Evolutionary conservation across 2,113 vertebrate species (phyloP).

Genomic region (Dasypus novemcinctus): DNA sequence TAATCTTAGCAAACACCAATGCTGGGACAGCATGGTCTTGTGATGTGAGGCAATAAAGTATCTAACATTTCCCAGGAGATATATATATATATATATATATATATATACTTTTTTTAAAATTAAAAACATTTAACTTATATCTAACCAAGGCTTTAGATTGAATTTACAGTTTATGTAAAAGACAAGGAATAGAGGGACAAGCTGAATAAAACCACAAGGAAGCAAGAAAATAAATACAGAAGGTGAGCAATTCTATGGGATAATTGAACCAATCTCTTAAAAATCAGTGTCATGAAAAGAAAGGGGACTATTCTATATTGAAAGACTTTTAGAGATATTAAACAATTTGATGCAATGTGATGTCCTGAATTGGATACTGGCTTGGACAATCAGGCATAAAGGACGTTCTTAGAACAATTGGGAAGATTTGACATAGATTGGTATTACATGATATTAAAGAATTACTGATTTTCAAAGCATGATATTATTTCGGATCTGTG

Average conservation of each 20-base stretch:
- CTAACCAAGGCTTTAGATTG: slow-evolving; percentile 40
- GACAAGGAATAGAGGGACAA: neutral
- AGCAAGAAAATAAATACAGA: neutral
- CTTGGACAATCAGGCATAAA: neutral
- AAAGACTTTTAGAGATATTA: neutral
- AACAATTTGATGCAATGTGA: neutral
- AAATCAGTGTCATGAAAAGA: neutral
- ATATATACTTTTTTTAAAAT: neutral
- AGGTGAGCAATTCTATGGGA: slow-evolving; percentile 5
- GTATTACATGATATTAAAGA: neutral
- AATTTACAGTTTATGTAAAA: neutral
- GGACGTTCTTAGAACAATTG: neutral
- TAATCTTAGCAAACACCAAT: neutral
- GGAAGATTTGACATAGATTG: neutral
- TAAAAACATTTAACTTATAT: slow-evolving; percentile 17
- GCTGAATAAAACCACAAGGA: neutral
- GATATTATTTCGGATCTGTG: neutral
- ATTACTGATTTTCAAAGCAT: slow-evolving; percentile 26
- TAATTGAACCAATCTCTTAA: neutral
- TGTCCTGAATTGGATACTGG: neutral
- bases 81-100: neutral
- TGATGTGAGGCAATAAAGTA: neutral
- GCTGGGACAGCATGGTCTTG: neutral
- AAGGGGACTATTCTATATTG: neutral
- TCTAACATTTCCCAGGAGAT: neutral